Evolutionary conservation across 2,888 invertebrate genomes (phyloP).

Genomic region (Diploptera punctata): DNA sequence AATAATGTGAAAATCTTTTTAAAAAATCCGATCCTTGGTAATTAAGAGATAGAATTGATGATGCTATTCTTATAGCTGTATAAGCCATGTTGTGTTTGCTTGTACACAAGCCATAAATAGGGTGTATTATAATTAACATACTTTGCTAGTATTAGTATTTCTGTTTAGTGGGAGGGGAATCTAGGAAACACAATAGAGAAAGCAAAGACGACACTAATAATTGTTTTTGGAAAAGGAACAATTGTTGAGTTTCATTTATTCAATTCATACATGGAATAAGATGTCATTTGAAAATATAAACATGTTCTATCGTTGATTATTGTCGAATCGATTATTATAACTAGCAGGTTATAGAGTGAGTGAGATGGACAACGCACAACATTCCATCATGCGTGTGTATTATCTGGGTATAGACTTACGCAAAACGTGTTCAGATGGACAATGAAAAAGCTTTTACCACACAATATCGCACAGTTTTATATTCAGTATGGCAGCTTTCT

Average conservation of each 20-base stretch:
- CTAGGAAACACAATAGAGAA: not conserved
- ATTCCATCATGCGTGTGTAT: constrained; percentile 16
- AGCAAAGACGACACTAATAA: constrained; percentile 8
- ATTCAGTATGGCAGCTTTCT: not conserved
- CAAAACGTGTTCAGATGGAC: not conserved
- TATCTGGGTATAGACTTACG: not conserved
- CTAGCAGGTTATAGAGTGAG: not conserved
- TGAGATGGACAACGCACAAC: not conserved
- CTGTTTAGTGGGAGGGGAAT: not conserved
- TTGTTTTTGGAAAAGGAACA: constrained; percentile 22
- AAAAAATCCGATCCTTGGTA: too few relatives aligned
- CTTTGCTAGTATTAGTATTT: constrained; percentile 9
- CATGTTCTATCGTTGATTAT: constrained; percentile 2
- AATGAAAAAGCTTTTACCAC: constrained; percentile 2
- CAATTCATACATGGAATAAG: constrained; percentile 20
- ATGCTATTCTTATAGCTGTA: too few relatives aligned
- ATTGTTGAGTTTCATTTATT: constrained; percentile 15
- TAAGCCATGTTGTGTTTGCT: too few relatives aligned
- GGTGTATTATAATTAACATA: not conserved
- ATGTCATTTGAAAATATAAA: constrained; percentile 17
- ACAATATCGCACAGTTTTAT: not conserved
- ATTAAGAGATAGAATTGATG: too few relatives aligned
- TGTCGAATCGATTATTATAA: constrained; percentile 9
- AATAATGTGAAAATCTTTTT: too few relatives aligned
- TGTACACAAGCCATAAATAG: too few relatives aligned